These are phyloP conservation scores for Brevimyrus niger DNA, from an alignment of 2,113 vertebrate species.

Conservation along the genomic window DNA sequence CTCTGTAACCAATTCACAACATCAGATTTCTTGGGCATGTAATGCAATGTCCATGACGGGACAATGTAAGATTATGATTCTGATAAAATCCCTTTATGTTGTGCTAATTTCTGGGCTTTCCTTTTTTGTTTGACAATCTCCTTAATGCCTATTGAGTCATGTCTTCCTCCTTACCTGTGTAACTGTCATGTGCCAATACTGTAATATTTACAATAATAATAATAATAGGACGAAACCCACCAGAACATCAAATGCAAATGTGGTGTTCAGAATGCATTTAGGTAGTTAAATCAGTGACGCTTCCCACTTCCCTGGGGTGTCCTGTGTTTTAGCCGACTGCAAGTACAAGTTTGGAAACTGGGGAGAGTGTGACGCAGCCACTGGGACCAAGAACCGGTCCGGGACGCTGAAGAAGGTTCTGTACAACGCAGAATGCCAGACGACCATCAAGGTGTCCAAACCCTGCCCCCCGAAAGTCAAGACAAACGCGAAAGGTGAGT, in stretches of 20 bases:
- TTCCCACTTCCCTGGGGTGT: not conserved
- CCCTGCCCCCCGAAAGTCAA: constrained; percentile 80
- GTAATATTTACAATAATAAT: not conserved
- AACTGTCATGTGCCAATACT: not conserved
- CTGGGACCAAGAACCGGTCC: constrained; percentile 73
- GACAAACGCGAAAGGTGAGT: constrained; percentile 76
- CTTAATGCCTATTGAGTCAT: not conserved
- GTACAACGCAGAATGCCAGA: constrained; percentile 84
- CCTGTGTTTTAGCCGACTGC: constrained; percentile 71
- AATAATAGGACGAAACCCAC: not conserved
- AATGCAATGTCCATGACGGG: not conserved
- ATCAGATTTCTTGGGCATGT: not conserved
- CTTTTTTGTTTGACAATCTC: not conserved
- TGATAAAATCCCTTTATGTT: not conserved
- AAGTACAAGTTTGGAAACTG: constrained; percentile 91
- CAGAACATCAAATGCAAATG: not conserved
- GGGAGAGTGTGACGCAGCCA: constrained; percentile 72
- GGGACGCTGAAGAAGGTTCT: constrained; percentile 83
- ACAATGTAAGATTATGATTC: not conserved
- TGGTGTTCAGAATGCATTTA: not conserved
- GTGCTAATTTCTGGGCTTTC: not conserved
- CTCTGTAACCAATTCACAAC: not conserved
- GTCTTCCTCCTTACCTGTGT: not conserved
- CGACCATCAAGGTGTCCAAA: constrained; percentile 79
- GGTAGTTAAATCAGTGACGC: not conserved